Base-by-base conservation (phyloP, 2,888 invertebrate genomes). In the Cyrtodaria siliqua region DNA sequence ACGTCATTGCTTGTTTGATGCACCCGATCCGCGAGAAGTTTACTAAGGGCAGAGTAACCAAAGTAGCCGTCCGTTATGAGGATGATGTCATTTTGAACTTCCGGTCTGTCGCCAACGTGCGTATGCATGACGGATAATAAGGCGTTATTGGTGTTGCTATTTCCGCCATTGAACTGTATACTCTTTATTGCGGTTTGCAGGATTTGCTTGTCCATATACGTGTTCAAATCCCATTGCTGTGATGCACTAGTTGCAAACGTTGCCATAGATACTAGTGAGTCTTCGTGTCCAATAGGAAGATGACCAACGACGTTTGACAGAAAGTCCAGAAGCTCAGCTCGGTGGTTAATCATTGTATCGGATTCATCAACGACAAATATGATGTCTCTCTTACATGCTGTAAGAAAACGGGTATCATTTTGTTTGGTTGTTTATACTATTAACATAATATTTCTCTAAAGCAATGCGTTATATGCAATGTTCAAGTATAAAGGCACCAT, bases 311-410 rank as follows among this genome's bases (percentile, higher is more conserved):
- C 12, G n/a, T 24, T 16, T 0, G 47, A 23, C 6, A 69, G 56
- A 24, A 69, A 62, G 24, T 33, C 24, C 3, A 49, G 23, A 6
- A 69, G 24, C 0, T 27, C 55, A 4, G 6, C 9, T n/a, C 47
- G 38, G 26, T 24, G 0, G 16, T 1, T n/a, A 14, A 14, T 16
- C 47, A 55, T 44, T 9, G 49, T 27, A 9, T 2, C 9, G 2
- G 69, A 69, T 38, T 69, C 69, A 24, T 69, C 69, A 9, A 69
- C 49, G 8, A 69, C 26, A 6, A 69, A 26, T 9, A 62, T 56
- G 0, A 69, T 18, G 16, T 69, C 62, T 38, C 52, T 69, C 49
- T 14, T 33, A 38, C 69, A 69, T 1, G 49, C 68, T 68, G 49
- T 23, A 18, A 56, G 44, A 38, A 38, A 38, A n/a, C n/a, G n/a